phyloP scores from a whole-genome alignment of 2,113 vertebrate species.

The Phylloscopus trochilus region DNA sequence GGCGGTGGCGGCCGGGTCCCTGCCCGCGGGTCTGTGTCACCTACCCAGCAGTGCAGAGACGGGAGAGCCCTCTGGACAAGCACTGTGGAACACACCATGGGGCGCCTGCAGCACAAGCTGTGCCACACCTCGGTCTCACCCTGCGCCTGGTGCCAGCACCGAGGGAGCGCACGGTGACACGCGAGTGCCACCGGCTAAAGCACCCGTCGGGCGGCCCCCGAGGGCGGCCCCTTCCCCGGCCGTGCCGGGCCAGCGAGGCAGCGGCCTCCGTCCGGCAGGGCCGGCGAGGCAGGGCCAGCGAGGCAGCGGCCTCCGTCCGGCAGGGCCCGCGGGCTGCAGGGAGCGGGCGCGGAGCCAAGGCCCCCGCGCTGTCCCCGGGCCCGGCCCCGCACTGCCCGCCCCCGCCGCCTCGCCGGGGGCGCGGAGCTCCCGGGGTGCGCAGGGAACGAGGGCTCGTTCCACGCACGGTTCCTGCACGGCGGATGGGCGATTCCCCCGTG shows the following conservation, averaged over 20 bases:
- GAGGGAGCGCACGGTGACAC: background rate
- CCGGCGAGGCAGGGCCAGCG: background rate
- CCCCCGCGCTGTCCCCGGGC: background rate
- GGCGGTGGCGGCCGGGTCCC: background rate
- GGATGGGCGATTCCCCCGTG: background rate
- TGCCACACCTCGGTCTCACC: background rate
- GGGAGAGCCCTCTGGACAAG: background rate
- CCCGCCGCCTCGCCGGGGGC: background rate
- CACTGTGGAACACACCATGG: accelerated
- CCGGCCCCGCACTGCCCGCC: background rate
- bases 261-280: too few relatives aligned
- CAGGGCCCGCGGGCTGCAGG: background rate
- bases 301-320: background rate
- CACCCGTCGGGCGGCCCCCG: background rate
- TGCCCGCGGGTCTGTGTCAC: background rate
- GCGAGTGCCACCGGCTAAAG: accelerated
- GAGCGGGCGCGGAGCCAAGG: background rate
- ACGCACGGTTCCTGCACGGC: background rate
- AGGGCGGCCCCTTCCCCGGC: accelerated
- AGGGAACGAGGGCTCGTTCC: background rate
- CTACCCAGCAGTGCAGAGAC: background rate
- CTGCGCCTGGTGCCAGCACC: background rate
- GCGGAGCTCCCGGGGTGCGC: background rate
- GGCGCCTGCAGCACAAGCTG: background rate
- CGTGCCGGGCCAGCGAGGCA: accelerated